These are phyloP conservation scores for Phalacrocorax pelagicus DNA, from an alignment of 2,113 vertebrate species.

Conservation along the genomic window DNA sequence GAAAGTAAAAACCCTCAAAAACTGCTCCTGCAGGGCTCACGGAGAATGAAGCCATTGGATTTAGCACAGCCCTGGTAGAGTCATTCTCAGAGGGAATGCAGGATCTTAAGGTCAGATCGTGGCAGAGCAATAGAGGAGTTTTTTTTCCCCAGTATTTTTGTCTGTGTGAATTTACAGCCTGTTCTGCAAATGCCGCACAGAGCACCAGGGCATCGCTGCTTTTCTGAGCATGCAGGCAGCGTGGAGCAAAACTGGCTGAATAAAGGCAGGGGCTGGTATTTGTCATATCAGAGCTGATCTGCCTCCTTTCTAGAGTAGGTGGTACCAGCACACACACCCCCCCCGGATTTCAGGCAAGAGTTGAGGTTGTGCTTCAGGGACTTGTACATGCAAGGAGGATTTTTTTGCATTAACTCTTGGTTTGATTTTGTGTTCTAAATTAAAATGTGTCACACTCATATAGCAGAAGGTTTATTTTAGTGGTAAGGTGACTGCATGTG, in stretches of 20 bases:
- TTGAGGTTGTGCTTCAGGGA: not conserved
- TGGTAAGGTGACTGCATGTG: not conserved
- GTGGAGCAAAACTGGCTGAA: not conserved
- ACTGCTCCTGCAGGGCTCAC: not conserved
- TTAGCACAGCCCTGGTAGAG: not conserved
- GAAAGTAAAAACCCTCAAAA: not conserved
- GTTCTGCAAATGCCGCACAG: not conserved
- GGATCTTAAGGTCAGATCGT: not conserved
- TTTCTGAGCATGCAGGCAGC: not conserved
- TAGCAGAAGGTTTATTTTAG: not conserved
- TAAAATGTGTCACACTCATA: not conserved
- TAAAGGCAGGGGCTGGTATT: not conserved
- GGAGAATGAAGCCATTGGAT: not conserved
- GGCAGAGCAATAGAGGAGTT: not conserved
- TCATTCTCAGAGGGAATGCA: not conserved
- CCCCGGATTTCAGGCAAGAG: not conserved
- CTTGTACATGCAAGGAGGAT: not conserved
- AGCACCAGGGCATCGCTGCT: not conserved
- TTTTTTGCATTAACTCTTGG: constrained; percentile 8
- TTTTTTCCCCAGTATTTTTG: not conserved
- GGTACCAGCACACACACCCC: not conserved
- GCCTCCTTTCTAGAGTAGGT: not conserved
- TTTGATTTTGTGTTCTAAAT: not conserved
- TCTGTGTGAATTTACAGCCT: not conserved
- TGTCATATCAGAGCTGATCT: not conserved